A percentile compares a stretch with the other conserved stretches of the same genome.
Conservation (phyloP, 2,113 vertebrate species). For the Thamnaconus septentrionalis region DNA sequence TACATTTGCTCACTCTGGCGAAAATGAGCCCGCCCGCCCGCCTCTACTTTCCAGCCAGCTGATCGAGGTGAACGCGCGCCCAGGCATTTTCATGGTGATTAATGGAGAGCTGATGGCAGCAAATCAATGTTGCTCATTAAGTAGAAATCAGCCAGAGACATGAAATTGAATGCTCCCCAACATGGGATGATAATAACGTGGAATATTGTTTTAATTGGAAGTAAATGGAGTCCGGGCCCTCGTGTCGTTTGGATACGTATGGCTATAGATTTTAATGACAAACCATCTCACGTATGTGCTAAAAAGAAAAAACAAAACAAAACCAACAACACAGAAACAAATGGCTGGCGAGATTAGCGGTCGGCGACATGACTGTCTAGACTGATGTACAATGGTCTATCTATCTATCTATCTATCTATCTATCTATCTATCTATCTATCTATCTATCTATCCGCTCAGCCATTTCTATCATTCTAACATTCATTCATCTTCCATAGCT, state of each 20-base stretch:
- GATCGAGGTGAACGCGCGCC: constrained; percentile 26
- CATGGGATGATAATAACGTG: constrained; percentile 42
- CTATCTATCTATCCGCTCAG: no score
- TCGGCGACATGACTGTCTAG: no score
- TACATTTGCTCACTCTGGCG: constrained; percentile 13
- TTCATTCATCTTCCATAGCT: no score
- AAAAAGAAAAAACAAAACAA: constrained; percentile 35
- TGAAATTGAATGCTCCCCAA: constrained; percentile 37
- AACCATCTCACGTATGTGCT: constrained; percentile 10
- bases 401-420: no score
- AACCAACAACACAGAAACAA: no score
- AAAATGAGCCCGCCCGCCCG: constrained; percentile 1
- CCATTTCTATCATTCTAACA: no score
- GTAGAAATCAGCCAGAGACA: constrained; percentile 46
- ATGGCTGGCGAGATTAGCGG: no score
- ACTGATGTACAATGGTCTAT: no score
- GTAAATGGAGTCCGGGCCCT: constrained; percentile 26
- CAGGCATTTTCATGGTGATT: constrained; percentile 49
- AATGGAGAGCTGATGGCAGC: constrained; percentile 59
- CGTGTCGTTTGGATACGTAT: constrained; percentile 39
- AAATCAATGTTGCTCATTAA: constrained; percentile 65
- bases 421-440: no score
- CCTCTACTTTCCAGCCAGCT: constrained; percentile 18
- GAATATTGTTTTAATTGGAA: constrained; percentile 44
- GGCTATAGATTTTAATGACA: constrained; percentile 39